Evolutionary conservation across 2,797 vertebrate genomes (phyloP), one percentile per base, ranked within the genome.

Genomic region (Acanthopagrus latus): DNA sequence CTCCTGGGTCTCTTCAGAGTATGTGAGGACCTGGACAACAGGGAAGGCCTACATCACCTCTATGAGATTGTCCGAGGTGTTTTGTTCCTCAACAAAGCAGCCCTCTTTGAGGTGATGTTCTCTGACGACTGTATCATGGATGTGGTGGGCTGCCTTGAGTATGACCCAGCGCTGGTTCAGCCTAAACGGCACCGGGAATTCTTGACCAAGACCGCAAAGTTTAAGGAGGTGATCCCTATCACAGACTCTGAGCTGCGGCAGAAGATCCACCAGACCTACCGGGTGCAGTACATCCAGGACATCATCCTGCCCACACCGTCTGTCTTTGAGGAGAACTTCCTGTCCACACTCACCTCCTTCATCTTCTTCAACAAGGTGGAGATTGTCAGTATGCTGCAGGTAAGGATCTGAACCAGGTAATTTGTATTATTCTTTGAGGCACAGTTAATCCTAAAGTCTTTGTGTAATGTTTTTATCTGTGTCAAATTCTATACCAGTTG

Each of bases 351-450:
- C 84, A 98, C 96, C 1, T 99, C 98, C 86, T 99, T 99, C 94
- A 99, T 99, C 95, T 99, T 99, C 94, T 99, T 99, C 95, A 99
- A 99, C 95, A 99, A 99, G 93, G 98, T 99, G 95, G 98, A 99
- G 90, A 99, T 99, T 91, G 98, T 99, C 95, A 99, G 98, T 95
- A 99, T 99, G 98, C 95, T 99, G 87, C 98, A 99, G 97, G 98
- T 99, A 95, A 95, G 96, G 90, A 58, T 41, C 27, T 27, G 71
- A 51, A 65, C 62, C 10, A 54, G 29, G 38, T 74, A 55, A 69
- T 29, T 47, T 65, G 18, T 51, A 13, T 29, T 67, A 17, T 44
- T 59, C 2, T 38, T 29, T 17, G 7, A 67, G 25, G 46, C 18
- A 51, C 7, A 21, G 1, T 27, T 9, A 20, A n/a, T 68, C 3